These are phyloP conservation scores for Trachelus stipa DNA, from an alignment of 2,888 invertebrate genomes.

Conservation along the genomic window DNA sequence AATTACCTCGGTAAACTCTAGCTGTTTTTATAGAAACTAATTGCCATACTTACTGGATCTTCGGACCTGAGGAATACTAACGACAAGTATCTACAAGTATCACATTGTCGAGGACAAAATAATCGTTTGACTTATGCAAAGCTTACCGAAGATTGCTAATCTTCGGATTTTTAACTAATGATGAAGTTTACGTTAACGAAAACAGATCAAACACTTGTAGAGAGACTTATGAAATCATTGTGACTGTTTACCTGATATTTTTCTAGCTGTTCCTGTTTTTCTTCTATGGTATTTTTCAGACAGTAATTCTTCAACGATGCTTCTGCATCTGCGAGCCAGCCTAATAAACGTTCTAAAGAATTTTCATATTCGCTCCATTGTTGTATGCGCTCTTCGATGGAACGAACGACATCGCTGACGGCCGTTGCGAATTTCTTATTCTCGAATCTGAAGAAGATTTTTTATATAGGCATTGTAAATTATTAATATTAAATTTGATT, in stretches of 20 bases:
- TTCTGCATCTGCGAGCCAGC: constrained; percentile 90
- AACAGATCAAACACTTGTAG: background rate
- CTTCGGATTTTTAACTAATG: background rate
- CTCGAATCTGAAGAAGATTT: constrained; percentile 72
- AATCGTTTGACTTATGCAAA: background rate
- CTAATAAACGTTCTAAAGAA: constrained; percentile 82
- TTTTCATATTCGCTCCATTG: constrained; percentile 94
- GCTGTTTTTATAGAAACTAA: background rate
- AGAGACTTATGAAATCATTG: background rate
- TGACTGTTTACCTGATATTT: constrained; percentile 82
- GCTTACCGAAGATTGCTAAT: background rate
- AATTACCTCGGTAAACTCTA: background rate
- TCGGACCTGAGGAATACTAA: background rate
- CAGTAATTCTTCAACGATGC: constrained; percentile 86
- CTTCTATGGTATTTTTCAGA: constrained; percentile 85
- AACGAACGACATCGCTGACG: constrained; percentile 81
- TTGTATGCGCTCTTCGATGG: constrained; percentile 84
- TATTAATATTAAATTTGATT: background rate
- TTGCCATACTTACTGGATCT: background rate
- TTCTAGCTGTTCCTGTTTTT: constrained; percentile 89
- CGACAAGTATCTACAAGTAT: background rate
- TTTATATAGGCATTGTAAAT: background rate
- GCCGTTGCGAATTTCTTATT: constrained; percentile 84
- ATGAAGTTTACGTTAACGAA: background rate
- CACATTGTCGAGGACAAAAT: background rate